phyloP scores from a whole-genome alignment of 2,888 invertebrate species.

The Heteropelma amictum region DNA sequence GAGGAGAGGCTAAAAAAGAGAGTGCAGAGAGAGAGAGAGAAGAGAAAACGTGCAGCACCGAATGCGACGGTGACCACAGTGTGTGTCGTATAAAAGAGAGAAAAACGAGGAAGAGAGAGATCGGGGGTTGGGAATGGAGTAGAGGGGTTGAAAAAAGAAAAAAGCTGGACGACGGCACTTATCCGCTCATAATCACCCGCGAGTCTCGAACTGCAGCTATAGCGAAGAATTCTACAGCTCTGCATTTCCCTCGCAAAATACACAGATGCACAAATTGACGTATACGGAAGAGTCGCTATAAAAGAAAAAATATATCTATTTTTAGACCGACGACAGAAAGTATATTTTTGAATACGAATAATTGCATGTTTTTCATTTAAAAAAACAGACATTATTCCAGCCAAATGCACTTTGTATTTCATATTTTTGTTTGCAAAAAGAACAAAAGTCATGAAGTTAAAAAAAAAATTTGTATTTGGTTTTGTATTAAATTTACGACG shows the following conservation, averaged over 20 bases:
- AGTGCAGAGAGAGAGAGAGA: conserved; percentile 20
- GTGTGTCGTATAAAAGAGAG: conserved; percentile 40
- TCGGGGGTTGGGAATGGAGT: neutral
- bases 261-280: conserved; percentile 43
- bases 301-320: too few species aligned
- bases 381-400: too few species aligned
- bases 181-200: conserved; percentile 75
- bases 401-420: too few species aligned
- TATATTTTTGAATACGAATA: too few species aligned
- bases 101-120: conserved; percentile 35
- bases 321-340: too few species aligned
- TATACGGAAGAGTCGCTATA: neutral
- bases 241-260: conserved; percentile 57
- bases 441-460: too few species aligned
- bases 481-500: too few species aligned
- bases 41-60: conserved; percentile 56
- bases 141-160: too few species aligned
- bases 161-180: conserved; percentile 76
- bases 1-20: conserved; percentile 44
- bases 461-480: too few species aligned
- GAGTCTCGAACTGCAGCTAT: conserved; percentile 53
- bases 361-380: neutral
- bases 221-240: conserved; percentile 29
- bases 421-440: too few species aligned
- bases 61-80: conserved; percentile 54